Percentiles rank a stretch among this genome's conserved stretches.
phyloP scores from a whole-genome alignment of 2,113 vertebrate genomes.

The Pelobates fuscus region DNA sequence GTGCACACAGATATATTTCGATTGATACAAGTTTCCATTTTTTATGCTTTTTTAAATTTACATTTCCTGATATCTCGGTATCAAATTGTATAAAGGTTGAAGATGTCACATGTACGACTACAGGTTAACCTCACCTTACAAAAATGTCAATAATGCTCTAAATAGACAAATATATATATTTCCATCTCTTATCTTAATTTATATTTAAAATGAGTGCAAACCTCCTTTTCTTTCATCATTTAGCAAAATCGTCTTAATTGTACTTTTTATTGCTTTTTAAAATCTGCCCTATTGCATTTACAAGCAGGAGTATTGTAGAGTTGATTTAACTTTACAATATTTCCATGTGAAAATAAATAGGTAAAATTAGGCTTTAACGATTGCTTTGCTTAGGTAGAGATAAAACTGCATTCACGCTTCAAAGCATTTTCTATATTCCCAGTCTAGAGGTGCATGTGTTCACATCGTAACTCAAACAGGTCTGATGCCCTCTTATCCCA shows the following conservation, averaged over 20 bases:
- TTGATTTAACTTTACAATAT: slow-evolving; percentile 41
- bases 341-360: slow-evolving; percentile 46
- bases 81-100: no score
- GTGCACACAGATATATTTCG: slow-evolving; percentile 4
- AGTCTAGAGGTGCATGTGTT: slow-evolving; percentile 34
- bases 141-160: no score
- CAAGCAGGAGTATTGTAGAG: slow-evolving; percentile 31
- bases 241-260: slow-evolving; percentile 23
- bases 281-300: slow-evolving; percentile 24
- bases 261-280: slow-evolving; percentile 9
- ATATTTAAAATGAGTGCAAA: slow-evolving; percentile 9
- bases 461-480: slow-evolving; percentile 44
- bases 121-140: no score
- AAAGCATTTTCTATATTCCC: slow-evolving; percentile 32
- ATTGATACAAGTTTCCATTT: background rate
- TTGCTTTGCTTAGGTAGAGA: slow-evolving; percentile 44
- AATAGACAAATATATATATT: no score
- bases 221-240: slow-evolving; percentile 2
- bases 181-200: no score
- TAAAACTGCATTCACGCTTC: slow-evolving; percentile 44
- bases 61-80: no score
- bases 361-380: slow-evolving; percentile 41
- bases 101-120: no score
- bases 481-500: slow-evolving; percentile 43
- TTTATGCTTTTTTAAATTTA: background rate